Evolutionary conservation across 2,888 invertebrate species (phyloP).

Genomic region (Thera britannica): DNA sequence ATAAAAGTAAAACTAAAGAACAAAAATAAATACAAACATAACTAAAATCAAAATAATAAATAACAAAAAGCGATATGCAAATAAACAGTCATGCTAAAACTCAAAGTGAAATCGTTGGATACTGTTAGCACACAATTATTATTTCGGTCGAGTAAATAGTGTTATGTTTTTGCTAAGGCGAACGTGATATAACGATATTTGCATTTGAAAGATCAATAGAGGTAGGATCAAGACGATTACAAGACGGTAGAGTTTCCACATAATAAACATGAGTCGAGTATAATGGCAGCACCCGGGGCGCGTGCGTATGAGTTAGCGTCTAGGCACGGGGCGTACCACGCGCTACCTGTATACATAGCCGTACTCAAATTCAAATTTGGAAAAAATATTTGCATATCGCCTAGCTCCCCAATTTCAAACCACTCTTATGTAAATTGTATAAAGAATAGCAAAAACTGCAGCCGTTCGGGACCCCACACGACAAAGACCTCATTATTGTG

Average conservation of each 20-base stretch:
- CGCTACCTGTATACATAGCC: slow-evolving; percentile 55
- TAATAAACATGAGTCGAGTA: slow-evolving; percentile 60
- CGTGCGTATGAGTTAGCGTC: slow-evolving; percentile 64
- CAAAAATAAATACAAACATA: slow-evolving; percentile 85
- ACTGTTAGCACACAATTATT: slow-evolving; percentile 36
- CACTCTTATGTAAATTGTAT: slow-evolving; percentile 78
- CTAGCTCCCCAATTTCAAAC: slow-evolving; percentile 76
- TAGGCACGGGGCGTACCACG: slow-evolving; percentile 49
- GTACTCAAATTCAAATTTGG: slow-evolving; percentile 68
- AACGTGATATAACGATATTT: slow-evolving; percentile 68
- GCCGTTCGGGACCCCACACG: slow-evolving; percentile 76
- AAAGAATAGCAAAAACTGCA: slow-evolving; percentile 75
- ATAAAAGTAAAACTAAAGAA: slow-evolving; percentile 73
- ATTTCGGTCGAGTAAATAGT: slow-evolving; percentile 58
- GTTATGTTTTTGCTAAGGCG: slow-evolving; percentile 53
- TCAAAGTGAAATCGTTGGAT: slow-evolving; percentile 43
- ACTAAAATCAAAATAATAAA: slow-evolving; percentile 67
- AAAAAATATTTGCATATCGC: slow-evolving; percentile 84
- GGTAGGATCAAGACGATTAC: slow-evolving; percentile 58
- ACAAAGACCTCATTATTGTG: slow-evolving; percentile 71
- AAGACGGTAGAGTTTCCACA: slow-evolving; percentile 65
- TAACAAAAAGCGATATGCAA: slow-evolving; percentile 80
- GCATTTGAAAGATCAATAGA: slow-evolving; percentile 75
- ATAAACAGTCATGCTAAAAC: slow-evolving; percentile 61
- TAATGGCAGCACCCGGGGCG: slow-evolving; percentile 71